Conservation (phyloP, 2,113 vertebrate genomes). For the Pelecanoides urinatrix region DNA sequence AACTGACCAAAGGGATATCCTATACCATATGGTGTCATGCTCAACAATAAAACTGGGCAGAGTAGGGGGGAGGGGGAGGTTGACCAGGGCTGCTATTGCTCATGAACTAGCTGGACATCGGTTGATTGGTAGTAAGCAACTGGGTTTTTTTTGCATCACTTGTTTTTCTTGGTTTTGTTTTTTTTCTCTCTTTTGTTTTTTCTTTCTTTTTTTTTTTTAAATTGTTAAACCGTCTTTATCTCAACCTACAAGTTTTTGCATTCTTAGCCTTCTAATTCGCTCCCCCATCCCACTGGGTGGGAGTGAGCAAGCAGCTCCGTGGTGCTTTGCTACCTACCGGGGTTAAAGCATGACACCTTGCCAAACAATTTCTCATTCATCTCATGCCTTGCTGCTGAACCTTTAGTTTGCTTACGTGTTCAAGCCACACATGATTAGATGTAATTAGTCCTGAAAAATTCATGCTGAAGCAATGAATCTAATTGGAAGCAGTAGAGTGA, state of each 20-base stretch:
- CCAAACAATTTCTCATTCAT: slow-evolving; percentile 5
- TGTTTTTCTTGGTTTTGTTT: not conserved
- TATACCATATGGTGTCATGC: not conserved
- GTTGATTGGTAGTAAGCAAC: not conserved
- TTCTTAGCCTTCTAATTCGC: not conserved
- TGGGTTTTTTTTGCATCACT: not conserved
- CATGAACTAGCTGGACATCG: not conserved
- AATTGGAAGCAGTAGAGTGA: not conserved
- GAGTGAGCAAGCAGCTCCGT: not conserved
- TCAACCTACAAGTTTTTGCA: not conserved
- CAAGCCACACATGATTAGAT: not conserved
- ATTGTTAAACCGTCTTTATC: not conserved
- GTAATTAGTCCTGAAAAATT: slow-evolving; percentile 43
- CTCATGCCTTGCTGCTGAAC: not conserved
- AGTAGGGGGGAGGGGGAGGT: rapidly evolving
- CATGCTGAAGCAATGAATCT: not conserved
- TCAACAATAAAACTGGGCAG: not conserved
- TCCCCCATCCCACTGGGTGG: not conserved
- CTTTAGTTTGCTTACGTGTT: not conserved
- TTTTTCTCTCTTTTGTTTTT: not conserved
- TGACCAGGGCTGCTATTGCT: too few species aligned
- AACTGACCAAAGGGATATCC: not conserved
- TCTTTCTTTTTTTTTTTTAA: not conserved
- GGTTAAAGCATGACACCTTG: not conserved
- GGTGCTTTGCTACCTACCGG: not conserved